phyloP scores from a whole-genome alignment of 2,888 invertebrate genomes.

The Athripsodes cinereus region DNA sequence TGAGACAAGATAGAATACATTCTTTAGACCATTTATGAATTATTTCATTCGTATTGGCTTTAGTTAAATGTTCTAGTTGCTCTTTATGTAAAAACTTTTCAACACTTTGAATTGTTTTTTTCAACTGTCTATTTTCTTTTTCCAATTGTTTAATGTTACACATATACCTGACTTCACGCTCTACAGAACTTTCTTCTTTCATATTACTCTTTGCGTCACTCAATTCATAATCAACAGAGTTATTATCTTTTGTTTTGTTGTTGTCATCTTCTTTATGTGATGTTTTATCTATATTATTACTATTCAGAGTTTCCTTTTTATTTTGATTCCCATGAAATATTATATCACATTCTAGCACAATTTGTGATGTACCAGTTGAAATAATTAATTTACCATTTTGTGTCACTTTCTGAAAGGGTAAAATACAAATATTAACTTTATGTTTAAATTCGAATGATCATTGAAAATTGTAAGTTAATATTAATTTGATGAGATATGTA shows the following conservation, averaged over 20 bases:
- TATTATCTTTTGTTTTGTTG: too few species aligned
- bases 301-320: too few species aligned
- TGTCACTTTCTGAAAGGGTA: background rate
- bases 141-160: background rate
- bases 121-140: background rate
- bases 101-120: background rate
- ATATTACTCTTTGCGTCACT: background rate
- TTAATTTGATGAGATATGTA: too few species aligned
- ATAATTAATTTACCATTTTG: background rate
- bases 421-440: too few species aligned
- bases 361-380: background rate
- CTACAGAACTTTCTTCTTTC: background rate
- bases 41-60: background rate
- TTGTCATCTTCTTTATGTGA: background rate
- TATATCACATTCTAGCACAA: background rate
- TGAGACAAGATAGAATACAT: background rate
- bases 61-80: conserved; percentile 1
- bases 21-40: background rate
- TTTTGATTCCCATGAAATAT: background rate
- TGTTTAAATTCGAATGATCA: too few species aligned
- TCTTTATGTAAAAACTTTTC: conserved; percentile 1
- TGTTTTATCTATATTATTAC: background rate
- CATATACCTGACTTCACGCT: background rate
- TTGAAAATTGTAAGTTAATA: too few species aligned
- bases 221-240: too few species aligned